Percentiles rank a stretch among this genome's conserved stretches.
Conservation (phyloP, 2,797 vertebrate species). For the Falco cherrug region DNA sequence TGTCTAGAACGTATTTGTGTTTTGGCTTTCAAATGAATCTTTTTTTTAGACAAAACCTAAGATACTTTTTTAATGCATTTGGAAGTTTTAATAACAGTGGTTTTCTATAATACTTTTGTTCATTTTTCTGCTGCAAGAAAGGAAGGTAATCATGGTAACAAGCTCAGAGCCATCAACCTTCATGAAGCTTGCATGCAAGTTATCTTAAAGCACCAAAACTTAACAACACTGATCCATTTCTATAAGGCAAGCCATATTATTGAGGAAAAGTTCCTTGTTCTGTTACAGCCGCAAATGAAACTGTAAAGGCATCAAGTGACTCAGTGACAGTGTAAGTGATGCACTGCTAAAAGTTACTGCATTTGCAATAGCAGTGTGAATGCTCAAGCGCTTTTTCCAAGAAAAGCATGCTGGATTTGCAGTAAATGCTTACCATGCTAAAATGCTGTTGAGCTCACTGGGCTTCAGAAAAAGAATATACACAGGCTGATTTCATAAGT, state of each 20-base stretch:
- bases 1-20: not conserved
- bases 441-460: not conserved
- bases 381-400: not conserved
- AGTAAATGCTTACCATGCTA: not conserved
- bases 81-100: not conserved
- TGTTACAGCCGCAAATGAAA: not conserved
- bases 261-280: not conserved
- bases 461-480: conserved; percentile 6
- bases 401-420: not conserved
- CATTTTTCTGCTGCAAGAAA: not conserved
- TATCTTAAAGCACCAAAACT: not conserved
- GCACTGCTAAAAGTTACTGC: not conserved
- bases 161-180: not conserved
- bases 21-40: not conserved
- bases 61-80: not conserved
- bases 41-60: not conserved
- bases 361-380: not conserved
- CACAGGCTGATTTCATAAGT: conserved; percentile 1
- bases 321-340: not conserved
- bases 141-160: not conserved
- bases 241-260: not conserved
- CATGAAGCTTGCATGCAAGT: not conserved
- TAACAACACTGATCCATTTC: not conserved
- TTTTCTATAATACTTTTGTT: not conserved
- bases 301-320: not conserved